A percentile compares a stretch with the other conserved stretches of the same genome.
Evolutionary conservation across 2,113 vertebrate genomes (phyloP).

Genomic region (Chloroceryle aenea): DNA sequence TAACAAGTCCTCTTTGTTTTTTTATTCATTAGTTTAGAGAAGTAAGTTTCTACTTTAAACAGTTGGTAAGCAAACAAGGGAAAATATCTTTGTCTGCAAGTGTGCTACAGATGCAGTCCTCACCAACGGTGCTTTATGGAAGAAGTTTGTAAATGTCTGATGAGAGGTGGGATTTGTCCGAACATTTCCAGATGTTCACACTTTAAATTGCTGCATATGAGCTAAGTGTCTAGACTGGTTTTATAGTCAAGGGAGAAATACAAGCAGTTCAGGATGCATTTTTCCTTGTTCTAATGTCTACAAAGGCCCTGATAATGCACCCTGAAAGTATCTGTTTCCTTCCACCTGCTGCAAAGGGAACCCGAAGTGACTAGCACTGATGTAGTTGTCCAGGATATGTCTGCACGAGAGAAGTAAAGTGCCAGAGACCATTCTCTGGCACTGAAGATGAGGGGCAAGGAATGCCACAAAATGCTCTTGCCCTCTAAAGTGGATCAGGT

Average conservation of each 20-base stretch:
- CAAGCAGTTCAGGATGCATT: not conserved
- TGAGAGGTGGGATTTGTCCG: not conserved
- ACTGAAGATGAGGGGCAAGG: not conserved
- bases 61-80: not conserved
- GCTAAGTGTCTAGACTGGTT: constrained; percentile 10
- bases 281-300: not conserved
- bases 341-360: not conserved
- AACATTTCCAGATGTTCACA: constrained; percentile 12
- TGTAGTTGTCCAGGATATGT: not conserved
- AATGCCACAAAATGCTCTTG: not conserved
- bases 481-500: not conserved
- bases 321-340: not conserved
- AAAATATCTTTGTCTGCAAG: not conserved
- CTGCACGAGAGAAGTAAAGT: not conserved
- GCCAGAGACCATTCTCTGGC: not conserved
- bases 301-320: not conserved
- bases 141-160: not conserved
- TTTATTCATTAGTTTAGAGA: not conserved
- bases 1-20: not conserved
- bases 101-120: not conserved
- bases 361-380: not conserved
- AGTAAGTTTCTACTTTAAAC: not conserved
- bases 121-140: not conserved
- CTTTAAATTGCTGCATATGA: constrained; percentile 5
- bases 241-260: not conserved